phyloP scores from a whole-genome alignment of 1,140 invertebrate genomes.

The Carposina sasakii region DNA sequence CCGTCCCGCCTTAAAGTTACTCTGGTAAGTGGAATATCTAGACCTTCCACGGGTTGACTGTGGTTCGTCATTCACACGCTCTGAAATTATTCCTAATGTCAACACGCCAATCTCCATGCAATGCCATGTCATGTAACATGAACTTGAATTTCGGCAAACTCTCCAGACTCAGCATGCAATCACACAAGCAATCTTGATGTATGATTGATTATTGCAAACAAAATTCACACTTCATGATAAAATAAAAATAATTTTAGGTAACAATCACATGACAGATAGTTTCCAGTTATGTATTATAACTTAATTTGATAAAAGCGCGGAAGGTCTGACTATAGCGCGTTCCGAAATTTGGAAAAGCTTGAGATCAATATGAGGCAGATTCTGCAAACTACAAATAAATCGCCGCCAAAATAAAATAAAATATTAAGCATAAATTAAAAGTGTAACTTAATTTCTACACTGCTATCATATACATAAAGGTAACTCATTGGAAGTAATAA shows the following conservation, averaged over 20 bases:
- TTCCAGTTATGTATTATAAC: slow-evolving; percentile 35
- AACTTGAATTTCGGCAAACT: background rate
- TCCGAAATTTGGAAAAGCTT: slow-evolving; percentile 40
- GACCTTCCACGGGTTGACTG: slow-evolving; percentile 83
- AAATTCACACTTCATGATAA: slow-evolving; percentile 46
- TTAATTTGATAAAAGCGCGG: slow-evolving; percentile 51
- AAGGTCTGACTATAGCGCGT: slow-evolving; percentile 59
- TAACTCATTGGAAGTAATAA: slow-evolving; percentile 29
- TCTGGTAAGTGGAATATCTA: slow-evolving; percentile 88
- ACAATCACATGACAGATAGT: slow-evolving; percentile 27
- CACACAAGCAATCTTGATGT: slow-evolving; percentile 28
- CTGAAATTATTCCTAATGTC: slow-evolving; percentile 66
- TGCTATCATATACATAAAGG: slow-evolving; percentile 62
- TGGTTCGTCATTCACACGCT: slow-evolving; percentile 79
- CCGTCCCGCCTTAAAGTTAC: slow-evolving; percentile 84
- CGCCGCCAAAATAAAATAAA: slow-evolving; percentile 42
- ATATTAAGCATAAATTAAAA: slow-evolving; percentile 51
- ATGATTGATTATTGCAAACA: slow-evolving; percentile 39
- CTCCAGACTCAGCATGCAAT: slow-evolving; percentile 28
- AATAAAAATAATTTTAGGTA: slow-evolving; percentile 13
- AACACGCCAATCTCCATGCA: slow-evolving; percentile 41
- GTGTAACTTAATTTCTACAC: slow-evolving; percentile 54
- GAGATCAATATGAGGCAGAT: slow-evolving; percentile 35
- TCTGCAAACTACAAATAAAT: slow-evolving; percentile 50
- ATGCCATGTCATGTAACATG: slow-evolving; percentile 15